Conservation (phyloP, 2,888 invertebrate species). For the Pachymerium ferrugineum region DNA sequence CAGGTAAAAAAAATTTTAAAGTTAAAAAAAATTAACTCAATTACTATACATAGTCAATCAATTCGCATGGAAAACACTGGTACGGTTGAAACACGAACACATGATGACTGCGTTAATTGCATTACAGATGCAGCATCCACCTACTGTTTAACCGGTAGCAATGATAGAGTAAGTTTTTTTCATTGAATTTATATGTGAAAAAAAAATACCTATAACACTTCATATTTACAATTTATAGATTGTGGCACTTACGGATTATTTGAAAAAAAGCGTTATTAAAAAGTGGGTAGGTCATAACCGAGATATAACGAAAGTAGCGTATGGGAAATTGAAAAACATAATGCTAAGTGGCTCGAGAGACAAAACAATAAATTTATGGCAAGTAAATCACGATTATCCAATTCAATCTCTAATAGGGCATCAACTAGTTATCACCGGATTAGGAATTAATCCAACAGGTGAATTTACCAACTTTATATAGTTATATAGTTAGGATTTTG, state of each 20-base stretch:
- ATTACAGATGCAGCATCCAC: not conserved
- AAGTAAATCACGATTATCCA: not conserved
- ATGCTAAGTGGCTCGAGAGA: not conserved
- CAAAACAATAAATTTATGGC: not conserved
- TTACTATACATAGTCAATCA: not conserved
- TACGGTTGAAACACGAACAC: not conserved
- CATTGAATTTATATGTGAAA: not conserved
- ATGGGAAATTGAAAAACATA: not conserved
- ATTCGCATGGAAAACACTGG: not conserved
- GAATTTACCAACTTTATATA: not conserved
- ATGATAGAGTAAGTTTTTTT: not conserved
- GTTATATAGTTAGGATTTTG: not conserved
- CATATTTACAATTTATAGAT: not conserved
- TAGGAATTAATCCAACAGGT: not conserved
- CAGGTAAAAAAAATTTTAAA: not conserved
- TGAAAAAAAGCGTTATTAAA: not conserved
- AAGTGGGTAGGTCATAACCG: not conserved
- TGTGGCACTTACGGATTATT: not conserved
- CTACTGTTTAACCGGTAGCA: not conserved
- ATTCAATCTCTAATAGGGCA: not conserved
- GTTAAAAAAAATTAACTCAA: not conserved
- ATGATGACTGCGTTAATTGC: not conserved
- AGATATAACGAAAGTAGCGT: not conserved
- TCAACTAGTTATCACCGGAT: not conserved
- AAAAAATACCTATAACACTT: not conserved